Conservation (phyloP, 2,797 vertebrate genomes). For the Dicrostonyx torquatus region DNA sequence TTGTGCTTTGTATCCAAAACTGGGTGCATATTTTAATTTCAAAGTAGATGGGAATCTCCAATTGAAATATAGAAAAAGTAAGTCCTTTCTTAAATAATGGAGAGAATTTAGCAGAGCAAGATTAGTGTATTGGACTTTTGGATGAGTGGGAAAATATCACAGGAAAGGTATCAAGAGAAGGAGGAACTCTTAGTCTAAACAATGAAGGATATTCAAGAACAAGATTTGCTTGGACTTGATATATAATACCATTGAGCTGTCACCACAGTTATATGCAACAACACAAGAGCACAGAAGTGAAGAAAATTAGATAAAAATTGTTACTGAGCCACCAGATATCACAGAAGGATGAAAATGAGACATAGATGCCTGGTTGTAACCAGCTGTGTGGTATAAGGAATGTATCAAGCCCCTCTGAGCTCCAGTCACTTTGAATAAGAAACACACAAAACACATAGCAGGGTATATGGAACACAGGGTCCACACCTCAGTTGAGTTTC, state of each 20-base stretch:
- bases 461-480: neutral
- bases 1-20: neutral
- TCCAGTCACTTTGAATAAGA: neutral
- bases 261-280: neutral
- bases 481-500: neutral
- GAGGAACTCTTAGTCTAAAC: neutral
- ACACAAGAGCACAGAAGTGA: neutral
- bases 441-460: neutral
- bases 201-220: slow-evolving; percentile 6
- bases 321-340: neutral
- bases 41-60: neutral
- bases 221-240: slow-evolving; percentile 24
- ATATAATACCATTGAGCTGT: slow-evolving; percentile 36
- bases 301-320: neutral
- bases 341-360: neutral
- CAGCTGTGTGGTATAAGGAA: neutral
- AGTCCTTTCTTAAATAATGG: neutral
- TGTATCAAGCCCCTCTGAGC: neutral
- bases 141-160: neutral
- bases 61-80: neutral
- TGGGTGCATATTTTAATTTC: slow-evolving; percentile 47
- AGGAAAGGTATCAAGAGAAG: neutral
- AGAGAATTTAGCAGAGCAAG: neutral
- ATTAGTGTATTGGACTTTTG: neutral
- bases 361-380: neutral